Conservation (phyloP, 1,140 invertebrate species). For the Drosophila murphyi region DNA sequence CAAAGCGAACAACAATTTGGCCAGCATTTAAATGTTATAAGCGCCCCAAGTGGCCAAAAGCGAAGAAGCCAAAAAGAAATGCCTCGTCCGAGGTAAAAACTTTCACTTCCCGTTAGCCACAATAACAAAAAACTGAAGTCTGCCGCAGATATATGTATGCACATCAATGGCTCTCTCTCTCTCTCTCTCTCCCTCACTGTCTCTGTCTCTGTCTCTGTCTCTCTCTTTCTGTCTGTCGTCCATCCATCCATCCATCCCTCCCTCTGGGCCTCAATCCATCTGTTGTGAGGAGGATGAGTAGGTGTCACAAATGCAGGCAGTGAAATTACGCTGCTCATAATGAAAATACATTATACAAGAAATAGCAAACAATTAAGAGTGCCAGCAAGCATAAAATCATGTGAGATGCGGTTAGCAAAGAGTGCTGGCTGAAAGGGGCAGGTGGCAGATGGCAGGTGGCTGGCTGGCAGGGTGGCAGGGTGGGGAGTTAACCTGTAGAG, state of each 20-base stretch:
- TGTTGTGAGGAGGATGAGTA: constrained; percentile 47
- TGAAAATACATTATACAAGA: constrained; percentile 70
- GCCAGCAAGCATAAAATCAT: not conserved
- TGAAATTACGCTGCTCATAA: constrained; percentile 64
- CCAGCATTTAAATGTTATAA: constrained; percentile 32
- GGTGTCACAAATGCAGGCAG: constrained; percentile 71
- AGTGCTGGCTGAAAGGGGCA: no score
- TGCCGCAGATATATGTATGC: not conserved
- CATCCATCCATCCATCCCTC: no score
- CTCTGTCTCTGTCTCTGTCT: no score
- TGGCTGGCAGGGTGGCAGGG: not conserved
- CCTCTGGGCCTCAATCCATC: no score
- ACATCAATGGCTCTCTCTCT: constrained; percentile 1
- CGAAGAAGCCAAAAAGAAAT: constrained; percentile 8
- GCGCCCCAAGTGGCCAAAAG: constrained; percentile 14
- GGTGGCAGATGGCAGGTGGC: not conserved
- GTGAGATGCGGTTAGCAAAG: not conserved
- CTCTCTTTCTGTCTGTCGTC: no score
- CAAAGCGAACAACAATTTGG: constrained; percentile 22
- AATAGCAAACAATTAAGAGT: constrained; percentile 68
- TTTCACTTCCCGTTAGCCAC: constrained; percentile 31
- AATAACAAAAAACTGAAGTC: not conserved
- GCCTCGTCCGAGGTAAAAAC: constrained; percentile 15
- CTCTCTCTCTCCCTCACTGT: no score
- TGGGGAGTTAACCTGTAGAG: not conserved